Conservation (phyloP, 1,140 invertebrate genomes). For the Drosophila lacteicornis region DNA sequence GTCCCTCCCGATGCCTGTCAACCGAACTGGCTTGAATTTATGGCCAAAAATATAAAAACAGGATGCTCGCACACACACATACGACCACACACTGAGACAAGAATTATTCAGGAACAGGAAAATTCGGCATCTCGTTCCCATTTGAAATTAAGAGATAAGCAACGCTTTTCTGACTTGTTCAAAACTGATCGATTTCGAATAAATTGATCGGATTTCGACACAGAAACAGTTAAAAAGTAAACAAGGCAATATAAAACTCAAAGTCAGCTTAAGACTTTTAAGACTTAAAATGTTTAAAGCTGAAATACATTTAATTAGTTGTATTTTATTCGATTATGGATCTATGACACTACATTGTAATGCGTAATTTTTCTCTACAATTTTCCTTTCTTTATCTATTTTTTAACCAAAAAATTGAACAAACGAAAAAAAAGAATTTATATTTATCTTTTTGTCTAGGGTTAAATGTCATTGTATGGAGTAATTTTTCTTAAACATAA, state of each 20-base stretch:
- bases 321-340: neutral
- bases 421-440: no score
- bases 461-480: no score
- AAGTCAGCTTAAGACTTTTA: neutral
- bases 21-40: conserved; percentile 75
- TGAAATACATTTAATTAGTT: neutral
- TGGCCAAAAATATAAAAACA: conserved; percentile 74
- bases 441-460: no score
- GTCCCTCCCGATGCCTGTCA: conserved; percentile 23
- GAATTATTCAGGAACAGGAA: neutral
- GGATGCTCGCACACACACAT: conserved; percentile 47
- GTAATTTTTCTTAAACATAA: no score
- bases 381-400: no score
- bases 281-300: neutral
- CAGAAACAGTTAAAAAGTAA: neutral
- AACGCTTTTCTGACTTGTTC: no score
- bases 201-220: neutral
- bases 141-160: no score
- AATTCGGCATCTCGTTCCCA: neutral
- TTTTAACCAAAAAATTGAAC: no score
- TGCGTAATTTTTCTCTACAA: no score
- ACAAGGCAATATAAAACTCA: neutral
- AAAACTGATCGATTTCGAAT: no score
- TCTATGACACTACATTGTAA: neutral
- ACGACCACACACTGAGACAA: conserved; percentile 2